Base-by-base conservation (phyloP, 2,888 invertebrate species). In the Meganola albula region DNA sequence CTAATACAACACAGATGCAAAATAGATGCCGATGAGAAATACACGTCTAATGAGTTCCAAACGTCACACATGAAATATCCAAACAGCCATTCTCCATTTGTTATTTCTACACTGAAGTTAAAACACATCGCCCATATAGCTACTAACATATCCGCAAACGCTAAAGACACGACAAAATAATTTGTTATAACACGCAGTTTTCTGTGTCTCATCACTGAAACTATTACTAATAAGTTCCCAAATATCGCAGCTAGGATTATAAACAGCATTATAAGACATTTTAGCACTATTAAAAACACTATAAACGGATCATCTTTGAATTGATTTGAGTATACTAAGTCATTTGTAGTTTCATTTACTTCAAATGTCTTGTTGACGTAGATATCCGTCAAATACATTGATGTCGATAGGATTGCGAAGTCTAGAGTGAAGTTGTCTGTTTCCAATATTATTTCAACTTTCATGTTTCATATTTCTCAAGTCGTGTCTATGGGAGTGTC, bases 1-100 rank as follows among this genome's bases (percentile, higher is more conserved):
- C 93, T 93, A 58, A 95, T 98, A 74, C 97, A 98, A 72, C 97
- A 97, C 32, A 98, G 79, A 78, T 98, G 97, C 10, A 98, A 87
- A 35, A 98, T 97, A 8, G 96, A 96, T 0, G 96, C 97, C 1
- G 93, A 96, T 53, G 93, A 96, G 71, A 97, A 98, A 65, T 97
- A 95, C 1, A 98, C 98, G 73, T 98, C 98, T 52, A 97, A 87
- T 1, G 97, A 95, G 75, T 97, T 98, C 94, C 97, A 98, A 9
- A 97, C 94, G 74, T 97, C 96, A 75, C 97, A 97, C 93, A 96
- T 94, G 63, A 94, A 93, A 58, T 92, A 92, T 0, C 96, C 95
- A 59, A 97, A 96, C 41, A 95, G 73, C 97, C 97, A 97, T 46
- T 87, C 89, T 6, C 92, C 92, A 10, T 93, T 93, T 1, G 93